Percentiles rank a stretch among this genome's conserved stretches.
These are phyloP conservation scores for Perithous albicinctus DNA, from an alignment of 2,888 invertebrate genomes.

Conservation along the genomic window DNA sequence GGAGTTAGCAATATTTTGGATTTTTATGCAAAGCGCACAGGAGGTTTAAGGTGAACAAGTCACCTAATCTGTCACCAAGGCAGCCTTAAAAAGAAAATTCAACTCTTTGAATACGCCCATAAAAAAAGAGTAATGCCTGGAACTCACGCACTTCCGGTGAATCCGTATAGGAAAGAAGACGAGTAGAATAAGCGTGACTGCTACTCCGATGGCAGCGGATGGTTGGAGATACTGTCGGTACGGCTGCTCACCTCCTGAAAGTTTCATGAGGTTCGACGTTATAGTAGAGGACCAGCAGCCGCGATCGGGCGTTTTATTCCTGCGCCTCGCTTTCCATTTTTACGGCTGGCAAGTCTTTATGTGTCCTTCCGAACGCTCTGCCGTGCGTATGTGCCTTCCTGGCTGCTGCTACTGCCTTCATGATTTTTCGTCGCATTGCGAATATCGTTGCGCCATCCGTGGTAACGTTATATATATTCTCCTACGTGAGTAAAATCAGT, in stretches of 20 bases:
- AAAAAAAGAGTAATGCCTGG: not conserved
- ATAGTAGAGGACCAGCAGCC: constrained; percentile 7
- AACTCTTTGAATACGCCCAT: not conserved
- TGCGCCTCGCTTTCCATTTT: constrained; percentile 79
- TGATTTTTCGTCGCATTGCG: constrained; percentile 19
- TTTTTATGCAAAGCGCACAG: constrained; percentile 8
- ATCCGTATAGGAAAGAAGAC: constrained; percentile 16
- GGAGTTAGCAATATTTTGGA: no score
- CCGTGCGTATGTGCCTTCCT: constrained; percentile 31
- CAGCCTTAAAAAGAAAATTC: not conserved
- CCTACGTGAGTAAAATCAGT: not conserved
- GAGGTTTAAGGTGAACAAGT: not conserved
- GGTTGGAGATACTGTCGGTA: constrained; percentile 12
- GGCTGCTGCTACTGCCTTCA: constrained; percentile 15
- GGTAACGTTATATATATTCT: not conserved
- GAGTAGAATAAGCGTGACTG: constrained; percentile 63
- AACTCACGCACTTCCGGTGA: constrained; percentile 32
- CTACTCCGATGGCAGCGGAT: no score
- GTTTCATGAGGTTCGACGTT: constrained; percentile 75
- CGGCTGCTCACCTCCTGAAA: constrained; percentile 76
- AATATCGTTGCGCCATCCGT: not conserved
- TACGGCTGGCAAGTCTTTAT: constrained; percentile 73
- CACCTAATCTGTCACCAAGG: not conserved
- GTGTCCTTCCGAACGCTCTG: constrained; percentile 68
- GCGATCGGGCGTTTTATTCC: constrained; percentile 77